These are phyloP conservation scores for Sarcophaga rosellei DNA, from an alignment of 2,888 invertebrate species.

Conservation along the genomic window DNA sequence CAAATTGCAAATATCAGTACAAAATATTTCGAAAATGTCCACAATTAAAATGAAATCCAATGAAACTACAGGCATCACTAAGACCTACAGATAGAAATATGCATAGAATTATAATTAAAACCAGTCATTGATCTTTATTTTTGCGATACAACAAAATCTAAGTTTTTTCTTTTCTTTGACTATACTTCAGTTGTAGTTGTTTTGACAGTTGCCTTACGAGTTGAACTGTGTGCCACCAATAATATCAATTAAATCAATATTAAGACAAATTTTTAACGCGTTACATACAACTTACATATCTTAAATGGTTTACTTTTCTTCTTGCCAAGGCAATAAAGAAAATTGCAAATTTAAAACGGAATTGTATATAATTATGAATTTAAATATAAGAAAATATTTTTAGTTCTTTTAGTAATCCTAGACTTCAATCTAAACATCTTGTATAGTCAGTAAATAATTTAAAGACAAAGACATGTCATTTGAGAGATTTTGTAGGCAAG, in stretches of 20 bases:
- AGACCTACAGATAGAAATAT: background rate
- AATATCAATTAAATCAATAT: constrained; percentile 18
- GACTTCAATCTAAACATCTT: too few species aligned
- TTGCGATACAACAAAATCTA: background rate
- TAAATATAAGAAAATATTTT: too few species aligned
- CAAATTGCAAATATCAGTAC: constrained; percentile 50
- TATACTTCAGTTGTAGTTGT: background rate
- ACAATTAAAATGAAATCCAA: constrained; percentile 11
- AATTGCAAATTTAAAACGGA: background rate
- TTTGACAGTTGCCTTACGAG: background rate
- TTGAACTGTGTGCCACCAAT: constrained; percentile 36
- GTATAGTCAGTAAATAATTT: too few species aligned
- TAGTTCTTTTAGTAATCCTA: too few species aligned
- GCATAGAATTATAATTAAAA: background rate
- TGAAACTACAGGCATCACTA: background rate
- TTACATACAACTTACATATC: constrained; percentile 26
- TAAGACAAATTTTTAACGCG: background rate
- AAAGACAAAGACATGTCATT: too few species aligned
- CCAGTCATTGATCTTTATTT: constrained; percentile 10
- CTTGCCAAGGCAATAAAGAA: constrained; percentile 34
- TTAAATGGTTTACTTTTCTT: constrained; percentile 35
- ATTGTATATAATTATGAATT: background rate
- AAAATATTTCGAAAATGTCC: constrained; percentile 24
- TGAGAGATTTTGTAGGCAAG: too few species aligned
- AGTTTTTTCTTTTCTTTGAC: background rate